These are phyloP conservation scores for Lepidothrix coronata DNA, from an alignment of 2,113 vertebrate species.

Conservation along the genomic window DNA sequence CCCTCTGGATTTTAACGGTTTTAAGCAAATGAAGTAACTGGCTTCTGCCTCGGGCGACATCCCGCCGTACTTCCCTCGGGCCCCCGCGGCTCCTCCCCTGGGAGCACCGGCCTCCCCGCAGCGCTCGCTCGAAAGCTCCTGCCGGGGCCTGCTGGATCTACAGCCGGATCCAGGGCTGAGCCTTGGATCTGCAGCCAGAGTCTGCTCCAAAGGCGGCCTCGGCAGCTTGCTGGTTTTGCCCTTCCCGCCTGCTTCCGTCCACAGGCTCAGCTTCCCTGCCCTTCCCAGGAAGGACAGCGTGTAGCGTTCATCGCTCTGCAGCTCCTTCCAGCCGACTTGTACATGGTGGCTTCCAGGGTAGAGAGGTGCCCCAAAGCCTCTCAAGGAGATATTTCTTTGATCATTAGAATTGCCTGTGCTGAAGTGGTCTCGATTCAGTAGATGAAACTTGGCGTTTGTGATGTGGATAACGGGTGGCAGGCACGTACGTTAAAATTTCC, in stretches of 20 bases:
- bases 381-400: neutral
- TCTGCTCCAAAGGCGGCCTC: neutral
- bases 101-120: neutral
- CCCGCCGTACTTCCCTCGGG: neutral
- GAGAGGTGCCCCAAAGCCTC: neutral
- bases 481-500: neutral
- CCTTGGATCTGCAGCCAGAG: fast-evolving
- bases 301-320: too few species aligned
- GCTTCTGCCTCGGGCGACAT: too few species aligned
- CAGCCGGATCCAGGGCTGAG: fast-evolving
- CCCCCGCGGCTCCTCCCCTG: neutral
- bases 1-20: neutral
- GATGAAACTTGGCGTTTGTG: neutral
- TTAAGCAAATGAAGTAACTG: neutral
- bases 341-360: neutral
- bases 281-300: too few species aligned
- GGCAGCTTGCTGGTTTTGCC: neutral
- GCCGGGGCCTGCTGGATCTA: fast-evolving
- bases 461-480: neutral
- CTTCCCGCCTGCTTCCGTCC: neutral
- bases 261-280: neutral
- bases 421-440: neutral
- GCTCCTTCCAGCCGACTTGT: neutral
- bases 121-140: neutral
- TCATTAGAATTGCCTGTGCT: neutral